Percentiles rank a stretch among this genome's conserved stretches.
These are phyloP conservation scores for Drosophila pegasa DNA, from an alignment of 2,888 invertebrate genomes.

Conservation along the genomic window DNA sequence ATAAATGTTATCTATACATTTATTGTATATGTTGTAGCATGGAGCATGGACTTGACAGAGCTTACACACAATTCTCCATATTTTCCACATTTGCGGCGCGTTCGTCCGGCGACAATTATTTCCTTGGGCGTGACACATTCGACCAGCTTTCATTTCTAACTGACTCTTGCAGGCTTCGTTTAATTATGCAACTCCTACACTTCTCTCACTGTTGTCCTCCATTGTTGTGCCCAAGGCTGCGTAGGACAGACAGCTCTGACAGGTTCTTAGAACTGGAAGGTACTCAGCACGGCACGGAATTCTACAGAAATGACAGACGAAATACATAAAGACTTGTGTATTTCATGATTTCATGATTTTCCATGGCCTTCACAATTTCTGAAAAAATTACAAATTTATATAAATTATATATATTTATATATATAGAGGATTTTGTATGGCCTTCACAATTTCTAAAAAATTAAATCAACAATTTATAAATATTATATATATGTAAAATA, in stretches of 20 bases:
- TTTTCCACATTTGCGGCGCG: background rate
- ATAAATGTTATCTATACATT: too few relatives aligned
- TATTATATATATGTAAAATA: too few relatives aligned
- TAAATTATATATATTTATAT: too few relatives aligned
- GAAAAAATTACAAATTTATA: too few relatives aligned
- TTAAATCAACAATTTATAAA: too few relatives aligned
- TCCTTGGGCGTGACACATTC: background rate
- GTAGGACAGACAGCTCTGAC: background rate
- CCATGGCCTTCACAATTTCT: too few relatives aligned
- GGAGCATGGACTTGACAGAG: too few relatives aligned
- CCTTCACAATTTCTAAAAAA: too few relatives aligned
- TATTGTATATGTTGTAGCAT: too few relatives aligned
- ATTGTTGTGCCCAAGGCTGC: background rate
- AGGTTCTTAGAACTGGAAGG: background rate
- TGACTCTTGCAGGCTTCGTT: constrained; percentile 3
- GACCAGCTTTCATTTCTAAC: background rate
- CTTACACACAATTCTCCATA: background rate
- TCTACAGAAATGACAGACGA: background rate
- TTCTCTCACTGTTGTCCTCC: background rate
- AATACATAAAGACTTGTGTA: too few relatives aligned
- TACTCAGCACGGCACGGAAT: background rate
- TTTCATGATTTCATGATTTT: too few relatives aligned
- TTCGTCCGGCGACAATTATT: background rate
- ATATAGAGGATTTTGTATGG: too few relatives aligned
- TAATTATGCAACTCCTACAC: background rate